Percentiles rank a stretch among this genome's conserved stretches.
phyloP scores from a whole-genome alignment of 1,140 invertebrate genomes.

The Tetramorium alpestre region DNA sequence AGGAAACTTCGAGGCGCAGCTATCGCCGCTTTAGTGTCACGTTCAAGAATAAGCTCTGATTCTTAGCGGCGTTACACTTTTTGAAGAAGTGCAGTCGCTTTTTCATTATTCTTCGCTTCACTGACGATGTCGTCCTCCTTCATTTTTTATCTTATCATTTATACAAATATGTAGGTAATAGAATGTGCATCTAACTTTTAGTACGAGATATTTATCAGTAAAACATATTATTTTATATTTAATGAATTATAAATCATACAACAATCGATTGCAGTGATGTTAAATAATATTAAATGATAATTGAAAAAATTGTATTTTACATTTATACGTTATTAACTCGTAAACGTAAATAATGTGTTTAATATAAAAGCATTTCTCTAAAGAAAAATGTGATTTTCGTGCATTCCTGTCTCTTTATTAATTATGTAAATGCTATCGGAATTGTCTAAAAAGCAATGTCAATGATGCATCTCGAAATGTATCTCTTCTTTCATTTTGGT shows the following conservation, averaged over 20 bases:
- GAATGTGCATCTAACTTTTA: neutral
- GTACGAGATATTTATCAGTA: neutral
- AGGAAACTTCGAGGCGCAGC: slow-evolving; percentile 63
- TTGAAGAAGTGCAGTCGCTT: neutral
- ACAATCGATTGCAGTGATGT: neutral
- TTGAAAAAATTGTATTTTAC: neutral
- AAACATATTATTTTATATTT: neutral
- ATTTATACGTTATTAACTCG: neutral
- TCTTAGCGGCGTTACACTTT: slow-evolving; percentile 16
- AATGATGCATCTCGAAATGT: slow-evolving; percentile 29
- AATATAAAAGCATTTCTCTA: neutral
- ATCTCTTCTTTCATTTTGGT: slow-evolving; percentile 45
- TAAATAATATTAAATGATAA: neutral
- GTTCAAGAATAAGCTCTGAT: slow-evolving; percentile 45
- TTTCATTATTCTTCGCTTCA: slow-evolving; percentile 21
- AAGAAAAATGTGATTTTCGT: neutral
- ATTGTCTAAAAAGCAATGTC: slow-evolving; percentile 2
- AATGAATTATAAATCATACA: neutral
- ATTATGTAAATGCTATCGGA: slow-evolving; percentile 35
- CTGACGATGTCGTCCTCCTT: neutral
- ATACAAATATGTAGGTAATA: neutral
- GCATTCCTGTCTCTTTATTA: neutral
- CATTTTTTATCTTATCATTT: neutral
- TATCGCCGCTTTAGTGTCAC: slow-evolving; percentile 44
- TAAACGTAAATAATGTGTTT: slow-evolving; percentile 1